phyloP scores from a whole-genome alignment of 2,113 vertebrate species.

The Alligator mississippiensis region DNA sequence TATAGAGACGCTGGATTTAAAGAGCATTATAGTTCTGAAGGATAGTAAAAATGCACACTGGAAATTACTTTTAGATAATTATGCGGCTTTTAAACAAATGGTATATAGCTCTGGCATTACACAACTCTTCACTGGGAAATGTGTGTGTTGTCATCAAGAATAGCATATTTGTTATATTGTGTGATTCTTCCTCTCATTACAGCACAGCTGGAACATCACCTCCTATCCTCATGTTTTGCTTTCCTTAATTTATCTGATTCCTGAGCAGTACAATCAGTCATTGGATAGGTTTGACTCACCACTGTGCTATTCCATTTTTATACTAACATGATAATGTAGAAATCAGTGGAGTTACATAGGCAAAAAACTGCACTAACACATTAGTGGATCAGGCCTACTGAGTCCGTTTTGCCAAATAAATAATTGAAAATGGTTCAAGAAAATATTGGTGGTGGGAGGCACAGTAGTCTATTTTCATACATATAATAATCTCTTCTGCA shows the following conservation, averaged over 20 bases:
- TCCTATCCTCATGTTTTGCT: slow-evolving; percentile 45
- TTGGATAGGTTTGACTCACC: slow-evolving; percentile 23
- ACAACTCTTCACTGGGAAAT: neutral
- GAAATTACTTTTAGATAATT: slow-evolving; percentile 31
- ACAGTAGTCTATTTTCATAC: neutral
- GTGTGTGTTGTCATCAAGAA: slow-evolving; percentile 31
- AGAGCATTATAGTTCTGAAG: neutral
- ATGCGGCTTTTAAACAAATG: slow-evolving; percentile 17
- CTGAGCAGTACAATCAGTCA: slow-evolving; percentile 41
- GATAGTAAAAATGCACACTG: slow-evolving; percentile 11
- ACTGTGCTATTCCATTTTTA: slow-evolving; percentile 46
- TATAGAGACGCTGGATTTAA: neutral
- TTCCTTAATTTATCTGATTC: slow-evolving; percentile 51
- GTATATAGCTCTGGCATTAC: neutral
- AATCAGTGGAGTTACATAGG: slow-evolving; percentile 49
- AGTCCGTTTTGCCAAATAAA: neutral
- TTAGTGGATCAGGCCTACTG: slow-evolving; percentile 13
- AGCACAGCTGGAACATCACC: slow-evolving; percentile 42
- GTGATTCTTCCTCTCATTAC: slow-evolving; percentile 40
- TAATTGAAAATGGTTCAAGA: slow-evolving; percentile 4
- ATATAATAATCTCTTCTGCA: neutral
- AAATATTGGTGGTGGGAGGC: neutral
- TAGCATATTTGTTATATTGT: slow-evolving; percentile 1
- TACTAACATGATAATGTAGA: slow-evolving; percentile 13
- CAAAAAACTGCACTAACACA: neutral